phyloP scores from a whole-genome alignment of 2,888 invertebrate genomes.

The Orthosia gracilis region DNA sequence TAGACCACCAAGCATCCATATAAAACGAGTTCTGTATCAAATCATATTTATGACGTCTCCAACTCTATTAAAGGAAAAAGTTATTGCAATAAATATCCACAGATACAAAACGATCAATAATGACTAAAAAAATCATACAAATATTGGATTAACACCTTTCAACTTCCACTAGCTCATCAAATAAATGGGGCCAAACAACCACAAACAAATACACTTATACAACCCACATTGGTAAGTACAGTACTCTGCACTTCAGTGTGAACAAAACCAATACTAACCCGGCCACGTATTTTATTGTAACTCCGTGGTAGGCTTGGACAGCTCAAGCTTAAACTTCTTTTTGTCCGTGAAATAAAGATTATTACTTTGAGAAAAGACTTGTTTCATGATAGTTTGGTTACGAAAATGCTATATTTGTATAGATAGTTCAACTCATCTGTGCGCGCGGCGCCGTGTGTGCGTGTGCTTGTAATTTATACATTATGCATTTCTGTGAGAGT shows the following conservation, averaged over 20 bases:
- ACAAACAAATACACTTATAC: not conserved
- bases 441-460: too few relatives aligned
- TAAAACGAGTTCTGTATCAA: too few relatives aligned
- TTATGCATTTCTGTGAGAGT: too few relatives aligned
- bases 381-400: too few relatives aligned
- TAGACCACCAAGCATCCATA: too few relatives aligned
- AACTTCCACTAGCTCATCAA: not conserved
- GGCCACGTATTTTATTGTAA: not conserved
- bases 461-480: too few relatives aligned
- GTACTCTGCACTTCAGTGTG: not conserved
- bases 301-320: too few relatives aligned
- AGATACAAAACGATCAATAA: constrained; percentile 4
- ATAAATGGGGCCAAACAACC: constrained; percentile 25
- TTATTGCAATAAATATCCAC: not conserved
- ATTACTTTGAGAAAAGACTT: too few relatives aligned
- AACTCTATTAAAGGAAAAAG: not conserved
- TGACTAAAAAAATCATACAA: not conserved
- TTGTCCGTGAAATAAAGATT: too few relatives aligned
- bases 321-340: too few relatives aligned
- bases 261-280: not conserved
- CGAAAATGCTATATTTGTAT: too few relatives aligned
- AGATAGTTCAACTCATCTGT: too few relatives aligned
- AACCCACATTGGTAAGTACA: not conserved
- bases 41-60: not conserved
- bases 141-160: not conserved